Conservation (phyloP, 2,797 vertebrate species). For the Neopelma chrysocephalum region DNA sequence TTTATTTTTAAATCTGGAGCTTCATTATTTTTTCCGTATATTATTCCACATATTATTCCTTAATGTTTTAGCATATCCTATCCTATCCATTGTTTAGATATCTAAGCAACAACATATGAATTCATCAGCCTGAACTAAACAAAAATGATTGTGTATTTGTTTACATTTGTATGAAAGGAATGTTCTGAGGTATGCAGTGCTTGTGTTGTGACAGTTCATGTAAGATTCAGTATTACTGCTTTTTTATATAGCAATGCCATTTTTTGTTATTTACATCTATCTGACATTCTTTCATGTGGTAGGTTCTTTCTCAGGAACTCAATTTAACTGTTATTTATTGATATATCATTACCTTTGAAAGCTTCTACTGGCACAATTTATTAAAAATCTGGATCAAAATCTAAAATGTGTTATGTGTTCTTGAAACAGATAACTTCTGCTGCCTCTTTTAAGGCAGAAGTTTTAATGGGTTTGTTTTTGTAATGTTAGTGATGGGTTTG, state of each 20-base stretch:
- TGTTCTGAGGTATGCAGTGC: constrained; percentile 87
- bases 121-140: constrained; percentile 76
- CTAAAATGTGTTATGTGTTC: background rate
- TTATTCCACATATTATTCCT: constrained; percentile 78
- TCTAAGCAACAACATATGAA: constrained; percentile 72
- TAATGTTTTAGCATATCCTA: constrained; percentile 74
- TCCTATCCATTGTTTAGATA: constrained; percentile 74
- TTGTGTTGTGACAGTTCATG: constrained; percentile 89
- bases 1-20: constrained; percentile 73
- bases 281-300: constrained; percentile 80
- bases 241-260: constrained; percentile 75
- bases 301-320: constrained; percentile 86
- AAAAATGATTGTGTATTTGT: constrained; percentile 83
- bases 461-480: background rate
- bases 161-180: constrained; percentile 91
- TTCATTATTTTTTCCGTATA: constrained; percentile 69
- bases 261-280: constrained; percentile 79
- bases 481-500: background rate
- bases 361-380: constrained; percentile 85
- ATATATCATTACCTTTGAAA: constrained; percentile 84
- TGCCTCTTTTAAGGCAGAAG: background rate
- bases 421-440: background rate
- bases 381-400: constrained; percentile 77
- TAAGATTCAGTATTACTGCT: constrained; percentile 91
- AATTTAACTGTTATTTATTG: constrained; percentile 86